Evolutionary conservation across 2,113 vertebrate species (phyloP), one percentile per base, ranked within the genome.

Genomic region (Tenebrosternarchus preto): DNA sequence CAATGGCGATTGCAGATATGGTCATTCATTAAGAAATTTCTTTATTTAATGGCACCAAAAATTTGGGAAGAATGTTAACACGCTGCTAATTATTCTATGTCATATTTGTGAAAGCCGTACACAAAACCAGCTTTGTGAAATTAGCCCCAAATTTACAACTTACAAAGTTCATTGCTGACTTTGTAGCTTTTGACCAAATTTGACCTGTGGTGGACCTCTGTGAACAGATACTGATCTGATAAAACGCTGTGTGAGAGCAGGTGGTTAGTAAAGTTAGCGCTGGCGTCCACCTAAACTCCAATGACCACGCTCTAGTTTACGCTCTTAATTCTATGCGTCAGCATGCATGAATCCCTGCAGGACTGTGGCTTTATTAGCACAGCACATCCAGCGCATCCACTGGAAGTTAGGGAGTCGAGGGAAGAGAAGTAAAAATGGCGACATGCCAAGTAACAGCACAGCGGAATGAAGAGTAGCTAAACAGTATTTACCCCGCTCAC

Each of bases 401-500:
- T 75, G 50, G 57, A 78, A 59, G 55, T 63, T n/a, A 39, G 78
- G 68, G 43, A 53, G 33, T 67, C 39, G 15, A 56, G 81, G 81
- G 70, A 11, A 69, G 69, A 16, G 68, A 57, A 78, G 82, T 78
- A 83, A 83, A 85, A 87, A 64, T 88, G 77, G 73, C 63, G 36
- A 88, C 91, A 92, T 92, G 92, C 90, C 85, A 81, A 82, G 80
- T 88, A 88, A 85, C 82, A 92, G 90, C 92, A 90, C 73, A 90
- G 89, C 87, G 88, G 89, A 88, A 89, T 87, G 87, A 92, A 87
- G 73, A 88, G 82, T 76, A 90, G 90, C 90, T 91, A 85, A 88
- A 87, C 90, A 85, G 83, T 93, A 94, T 93, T 94, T 97, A 98
- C 96, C 98, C 92, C 94, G 94, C 90, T 97, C 92, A 91, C 94